Percentiles rank a stretch among this genome's conserved stretches.
Evolutionary conservation across 2,113 vertebrate genomes (phyloP).

Genomic region (Uropsilus gracilis): DNA sequence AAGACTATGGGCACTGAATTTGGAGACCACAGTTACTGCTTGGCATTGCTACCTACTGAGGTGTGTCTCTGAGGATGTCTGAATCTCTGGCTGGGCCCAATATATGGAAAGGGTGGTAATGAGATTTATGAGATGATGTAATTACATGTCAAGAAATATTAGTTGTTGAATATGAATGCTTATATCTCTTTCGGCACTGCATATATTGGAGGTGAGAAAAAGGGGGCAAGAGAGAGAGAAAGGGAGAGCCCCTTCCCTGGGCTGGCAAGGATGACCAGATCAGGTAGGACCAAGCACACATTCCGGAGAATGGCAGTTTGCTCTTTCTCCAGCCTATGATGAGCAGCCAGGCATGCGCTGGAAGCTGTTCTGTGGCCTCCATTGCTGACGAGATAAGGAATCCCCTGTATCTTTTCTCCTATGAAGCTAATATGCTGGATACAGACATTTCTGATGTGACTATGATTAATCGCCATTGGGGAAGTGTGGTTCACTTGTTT

Average conservation of each 20-base stretch:
- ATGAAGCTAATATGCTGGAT: neutral
- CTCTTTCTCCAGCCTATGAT: neutral
- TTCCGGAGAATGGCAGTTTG: neutral
- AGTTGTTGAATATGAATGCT: neutral
- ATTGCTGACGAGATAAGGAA: neutral
- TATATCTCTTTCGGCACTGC: neutral
- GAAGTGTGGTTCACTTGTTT: neutral
- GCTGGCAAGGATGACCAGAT: neutral
- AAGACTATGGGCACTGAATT: neutral
- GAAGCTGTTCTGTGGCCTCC: neutral
- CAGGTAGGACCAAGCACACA: neutral
- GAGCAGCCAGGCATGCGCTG: neutral
- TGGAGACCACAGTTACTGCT: neutral
- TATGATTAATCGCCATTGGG: neutral
- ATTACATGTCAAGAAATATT: neutral
- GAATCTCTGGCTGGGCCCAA: neutral
- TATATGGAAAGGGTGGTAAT: neutral
- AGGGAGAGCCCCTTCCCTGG: neutral
- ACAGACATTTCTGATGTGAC: neutral
- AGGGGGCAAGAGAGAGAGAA: neutral
- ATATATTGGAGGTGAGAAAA: neutral
- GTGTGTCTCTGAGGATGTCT: neutral
- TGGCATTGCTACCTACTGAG: neutral
- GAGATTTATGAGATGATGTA: conserved; percentile 18
- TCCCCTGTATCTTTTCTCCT: neutral